Percentiles rank a stretch among this genome's conserved stretches.
Evolutionary conservation across 2,888 invertebrate genomes (phyloP).

Genomic region (Cerceris rybyensis): DNA sequence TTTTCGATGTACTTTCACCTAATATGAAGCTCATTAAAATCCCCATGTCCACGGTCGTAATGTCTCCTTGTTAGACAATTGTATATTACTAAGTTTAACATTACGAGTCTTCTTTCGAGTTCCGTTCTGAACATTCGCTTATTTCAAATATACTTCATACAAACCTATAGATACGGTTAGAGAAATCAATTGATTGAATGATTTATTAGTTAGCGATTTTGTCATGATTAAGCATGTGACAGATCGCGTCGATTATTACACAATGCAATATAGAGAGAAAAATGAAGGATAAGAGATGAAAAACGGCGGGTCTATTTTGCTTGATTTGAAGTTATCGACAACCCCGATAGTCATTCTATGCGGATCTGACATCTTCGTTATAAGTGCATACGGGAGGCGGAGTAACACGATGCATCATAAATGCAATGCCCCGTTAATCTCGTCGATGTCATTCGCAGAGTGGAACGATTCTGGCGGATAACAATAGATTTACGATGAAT

Average conservation of each 20-base stretch:
- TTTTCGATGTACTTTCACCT: no score
- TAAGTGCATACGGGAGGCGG: conserved; percentile 6
- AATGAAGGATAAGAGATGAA: not conserved
- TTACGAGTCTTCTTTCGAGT: not conserved
- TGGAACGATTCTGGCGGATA: conserved; percentile 33
- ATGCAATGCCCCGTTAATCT: conserved; percentile 30
- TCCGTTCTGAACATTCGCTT: not conserved
- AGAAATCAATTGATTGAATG: no score
- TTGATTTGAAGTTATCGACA: not conserved
- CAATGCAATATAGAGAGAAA: not conserved
- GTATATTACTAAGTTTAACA: no score
- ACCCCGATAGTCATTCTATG: not conserved
- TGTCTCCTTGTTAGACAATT: no score
- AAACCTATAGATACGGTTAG: not conserved
- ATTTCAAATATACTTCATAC: not conserved
- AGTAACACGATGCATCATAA: conserved; percentile 26
- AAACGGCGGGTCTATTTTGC: not conserved
- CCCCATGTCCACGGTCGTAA: no score
- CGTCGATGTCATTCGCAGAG: conserved; percentile 45
- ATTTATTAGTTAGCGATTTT: no score
- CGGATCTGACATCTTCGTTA: conserved; percentile 7
- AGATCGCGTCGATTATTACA: not conserved
- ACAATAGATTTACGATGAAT: conserved; percentile 38
- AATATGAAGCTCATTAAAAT: no score
- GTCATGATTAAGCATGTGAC: not conserved